Evolutionary conservation across 2,113 vertebrate genomes (phyloP).

Genomic region (Hippocampus mohnikei): DNA sequence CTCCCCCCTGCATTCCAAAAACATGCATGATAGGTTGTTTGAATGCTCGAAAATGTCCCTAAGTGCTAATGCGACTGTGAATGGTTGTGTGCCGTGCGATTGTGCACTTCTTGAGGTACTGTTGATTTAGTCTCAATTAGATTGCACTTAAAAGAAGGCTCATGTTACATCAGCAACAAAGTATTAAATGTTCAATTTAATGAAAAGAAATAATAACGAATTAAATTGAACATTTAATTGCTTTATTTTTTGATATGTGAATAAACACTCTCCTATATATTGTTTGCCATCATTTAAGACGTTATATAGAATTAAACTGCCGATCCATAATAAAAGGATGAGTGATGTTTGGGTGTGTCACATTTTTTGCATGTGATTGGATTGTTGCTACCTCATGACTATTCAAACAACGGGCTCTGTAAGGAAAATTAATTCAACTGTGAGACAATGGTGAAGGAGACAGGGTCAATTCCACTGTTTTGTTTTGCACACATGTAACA

Average conservation of each 20-base stretch:
- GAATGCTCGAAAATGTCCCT: too few relatives aligned
- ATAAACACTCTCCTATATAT: neutral
- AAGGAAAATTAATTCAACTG: conserved; percentile 21
- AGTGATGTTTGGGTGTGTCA: conserved; percentile 31
- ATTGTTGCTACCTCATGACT: conserved; percentile 22
- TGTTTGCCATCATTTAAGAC: too few relatives aligned
- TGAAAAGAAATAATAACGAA: neutral
- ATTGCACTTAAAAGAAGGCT: neutral
- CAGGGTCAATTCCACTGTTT: conserved; percentile 44
- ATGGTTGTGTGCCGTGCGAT: too few relatives aligned
- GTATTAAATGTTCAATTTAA: neutral
- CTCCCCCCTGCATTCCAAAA: too few relatives aligned
- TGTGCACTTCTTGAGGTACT: neutral
- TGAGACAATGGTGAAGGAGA: conserved; percentile 36
- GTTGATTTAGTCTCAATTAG: neutral
- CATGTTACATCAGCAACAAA: neutral
- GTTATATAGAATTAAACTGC: neutral
- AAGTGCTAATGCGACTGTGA: too few relatives aligned
- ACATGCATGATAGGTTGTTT: too few relatives aligned
- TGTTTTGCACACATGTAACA: conserved; percentile 62
- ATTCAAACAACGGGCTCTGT: neutral
- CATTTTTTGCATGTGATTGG: conserved; percentile 34
- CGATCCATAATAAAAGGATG: neutral
- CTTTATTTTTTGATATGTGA: neutral
- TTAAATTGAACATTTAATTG: too few relatives aligned